Evolutionary conservation across 2,797 vertebrate species (phyloP).

Genomic region (Cyprinella venusta): DNA sequence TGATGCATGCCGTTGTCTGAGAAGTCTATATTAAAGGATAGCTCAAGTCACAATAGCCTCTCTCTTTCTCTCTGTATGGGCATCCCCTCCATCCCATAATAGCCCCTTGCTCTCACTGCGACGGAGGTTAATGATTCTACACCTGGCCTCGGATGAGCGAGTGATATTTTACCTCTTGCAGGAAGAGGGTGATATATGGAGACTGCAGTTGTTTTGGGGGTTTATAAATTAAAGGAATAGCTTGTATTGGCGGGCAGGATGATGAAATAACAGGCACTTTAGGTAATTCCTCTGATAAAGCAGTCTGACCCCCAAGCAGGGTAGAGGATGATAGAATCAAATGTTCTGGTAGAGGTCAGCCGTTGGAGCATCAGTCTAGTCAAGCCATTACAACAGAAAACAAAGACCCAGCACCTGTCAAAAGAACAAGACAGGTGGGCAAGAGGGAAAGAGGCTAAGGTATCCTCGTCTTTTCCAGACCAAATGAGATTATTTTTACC

Average conservation of each 20-base stretch:
- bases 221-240: slow-evolving; percentile 94
- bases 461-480: slow-evolving; percentile 41
- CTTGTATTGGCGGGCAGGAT: slow-evolving; percentile 87
- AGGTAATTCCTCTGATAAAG: slow-evolving; percentile 95
- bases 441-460: slow-evolving; percentile 10
- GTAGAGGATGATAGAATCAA: slow-evolving; percentile 88
- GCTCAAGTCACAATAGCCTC: slow-evolving; percentile 71
- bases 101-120: slow-evolving; percentile 69
- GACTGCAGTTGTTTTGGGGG: slow-evolving; percentile 81
- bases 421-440: slow-evolving; percentile 57
- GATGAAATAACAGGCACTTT: slow-evolving; percentile 98
- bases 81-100: slow-evolving; percentile 62
- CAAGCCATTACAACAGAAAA: slow-evolving; percentile 74
- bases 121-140: slow-evolving; percentile 82
- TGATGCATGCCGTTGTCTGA: slow-evolving; percentile 69
- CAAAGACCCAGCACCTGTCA: slow-evolving; percentile 62
- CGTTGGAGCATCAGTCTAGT: slow-evolving; percentile 88
- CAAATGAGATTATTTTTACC: slow-evolving; percentile 44
- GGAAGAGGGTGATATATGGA: slow-evolving; percentile 86
- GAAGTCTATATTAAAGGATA: slow-evolving; percentile 69
- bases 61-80: slow-evolving; percentile 62
- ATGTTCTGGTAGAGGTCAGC: slow-evolving; percentile 85
- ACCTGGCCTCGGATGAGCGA: slow-evolving; percentile 80
- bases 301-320: slow-evolving; percentile 79
- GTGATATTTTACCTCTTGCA: slow-evolving; percentile 82